Evolutionary conservation across 2,797 vertebrate species (phyloP).

Genomic region (Pseudocheirus occidentalis): DNA sequence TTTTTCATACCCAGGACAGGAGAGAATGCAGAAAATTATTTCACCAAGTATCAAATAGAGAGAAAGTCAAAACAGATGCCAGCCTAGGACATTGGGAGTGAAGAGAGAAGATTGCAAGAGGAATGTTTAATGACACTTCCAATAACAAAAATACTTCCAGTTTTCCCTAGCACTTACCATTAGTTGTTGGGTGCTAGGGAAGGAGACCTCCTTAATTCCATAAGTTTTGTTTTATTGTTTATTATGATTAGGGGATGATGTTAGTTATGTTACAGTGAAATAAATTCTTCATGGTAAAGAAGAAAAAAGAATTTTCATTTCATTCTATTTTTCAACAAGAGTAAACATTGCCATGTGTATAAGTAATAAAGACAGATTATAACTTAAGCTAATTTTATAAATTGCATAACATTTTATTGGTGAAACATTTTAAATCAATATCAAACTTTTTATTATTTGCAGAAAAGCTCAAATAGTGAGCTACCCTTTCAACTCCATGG

Average conservation of each 20-base stretch:
- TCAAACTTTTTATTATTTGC: background rate
- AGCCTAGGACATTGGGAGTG: background rate
- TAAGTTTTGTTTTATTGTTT: background rate
- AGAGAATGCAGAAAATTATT: slow-evolving; percentile 78
- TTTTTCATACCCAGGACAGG: slow-evolving; percentile 82
- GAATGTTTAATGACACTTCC: background rate
- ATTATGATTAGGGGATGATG: background rate
- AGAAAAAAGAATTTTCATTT: background rate
- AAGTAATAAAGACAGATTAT: background rate
- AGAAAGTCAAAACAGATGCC: background rate
- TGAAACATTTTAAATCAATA: background rate
- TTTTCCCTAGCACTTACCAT: background rate
- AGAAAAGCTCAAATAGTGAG: background rate
- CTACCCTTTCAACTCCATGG: background rate
- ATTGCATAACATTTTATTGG: background rate
- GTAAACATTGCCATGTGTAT: background rate
- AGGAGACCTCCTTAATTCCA: background rate
- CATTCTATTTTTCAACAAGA: background rate
- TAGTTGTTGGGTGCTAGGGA: background rate
- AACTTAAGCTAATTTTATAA: background rate
- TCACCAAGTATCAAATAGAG: slow-evolving; percentile 67
- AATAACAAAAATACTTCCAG: background rate
- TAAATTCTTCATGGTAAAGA: background rate
- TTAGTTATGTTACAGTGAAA: slow-evolving; percentile 12
- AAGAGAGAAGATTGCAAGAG: background rate